Evolutionary conservation across 2,113 vertebrate genomes (phyloP).

Genomic region (Tiliqua scincoides): DNA sequence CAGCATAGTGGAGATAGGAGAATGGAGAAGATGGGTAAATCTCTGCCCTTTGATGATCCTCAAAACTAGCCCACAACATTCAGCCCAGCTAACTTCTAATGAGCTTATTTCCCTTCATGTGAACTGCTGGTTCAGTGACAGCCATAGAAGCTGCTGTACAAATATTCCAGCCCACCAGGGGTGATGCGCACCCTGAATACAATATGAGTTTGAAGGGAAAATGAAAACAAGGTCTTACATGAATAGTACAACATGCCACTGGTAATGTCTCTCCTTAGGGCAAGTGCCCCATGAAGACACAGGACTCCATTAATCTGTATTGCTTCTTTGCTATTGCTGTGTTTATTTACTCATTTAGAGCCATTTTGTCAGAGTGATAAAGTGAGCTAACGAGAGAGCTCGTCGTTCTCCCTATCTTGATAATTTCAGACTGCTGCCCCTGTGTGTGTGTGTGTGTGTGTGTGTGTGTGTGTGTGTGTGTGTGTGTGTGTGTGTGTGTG

Average conservation of each 20-base stretch:
- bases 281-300: accelerated
- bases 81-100: too few species aligned
- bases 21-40: too few species aligned
- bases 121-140: too few species aligned
- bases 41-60: too few species aligned
- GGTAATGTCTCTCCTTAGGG: background rate
- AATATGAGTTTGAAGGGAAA: background rate
- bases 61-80: too few species aligned
- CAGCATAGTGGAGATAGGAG: too few species aligned
- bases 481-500: background rate
- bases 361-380: constrained; percentile 53
- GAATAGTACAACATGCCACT: background rate
- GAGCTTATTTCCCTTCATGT: too few species aligned
- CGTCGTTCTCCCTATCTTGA: constrained; percentile 58
- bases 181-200: background rate
- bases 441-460: constrained; percentile 33
- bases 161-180: too few species aligned
- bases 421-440: constrained; percentile 62
- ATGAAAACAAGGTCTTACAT: background rate
- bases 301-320: constrained; percentile 6
- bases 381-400: constrained; percentile 40
- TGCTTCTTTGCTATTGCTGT: background rate
- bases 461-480: background rate
- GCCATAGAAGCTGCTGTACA: too few species aligned
- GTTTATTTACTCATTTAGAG: constrained; percentile 55